A percentile compares a stretch with the other conserved stretches of the same genome.
These are phyloP conservation scores for Zootoca vivipara DNA, from an alignment of 2,113 vertebrate genomes.

Conservation along the genomic window DNA sequence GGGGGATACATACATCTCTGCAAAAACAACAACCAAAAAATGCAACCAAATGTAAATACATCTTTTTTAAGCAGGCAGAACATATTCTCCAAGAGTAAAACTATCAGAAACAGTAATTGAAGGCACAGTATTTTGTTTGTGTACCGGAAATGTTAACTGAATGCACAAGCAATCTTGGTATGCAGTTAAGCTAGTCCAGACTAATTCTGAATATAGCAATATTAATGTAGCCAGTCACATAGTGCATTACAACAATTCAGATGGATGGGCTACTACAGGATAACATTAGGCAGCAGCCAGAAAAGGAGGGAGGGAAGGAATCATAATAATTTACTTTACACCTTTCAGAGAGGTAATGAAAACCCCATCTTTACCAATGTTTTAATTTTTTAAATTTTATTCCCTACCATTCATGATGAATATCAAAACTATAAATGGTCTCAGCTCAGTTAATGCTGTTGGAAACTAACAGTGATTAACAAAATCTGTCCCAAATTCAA, in stretches of 20 bases:
- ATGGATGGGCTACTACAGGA: neutral
- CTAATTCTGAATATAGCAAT: neutral
- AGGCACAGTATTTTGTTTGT: constrained; percentile 16
- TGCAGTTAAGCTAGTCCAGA: neutral
- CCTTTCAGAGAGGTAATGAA: neutral
- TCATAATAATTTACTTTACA: neutral
- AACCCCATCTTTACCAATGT: neutral
- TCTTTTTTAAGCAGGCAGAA: neutral
- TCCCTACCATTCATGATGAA: neutral
- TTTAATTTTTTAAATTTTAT: neutral
- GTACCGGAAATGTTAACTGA: constrained; percentile 11
- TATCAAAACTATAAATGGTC: neutral
- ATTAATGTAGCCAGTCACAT: neutral
- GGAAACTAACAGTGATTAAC: neutral
- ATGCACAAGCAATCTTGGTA: neutral
- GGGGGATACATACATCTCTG: neutral
- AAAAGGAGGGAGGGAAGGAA: neutral
- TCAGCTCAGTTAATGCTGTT: neutral
- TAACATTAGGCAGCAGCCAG: neutral
- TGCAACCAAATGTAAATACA: neutral
- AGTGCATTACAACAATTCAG: neutral
- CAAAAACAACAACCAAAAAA: neutral
- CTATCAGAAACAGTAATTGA: neutral
- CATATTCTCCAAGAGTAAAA: neutral
- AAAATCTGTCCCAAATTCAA: neutral